Base-by-base conservation (phyloP, 2,888 invertebrate species). In the Pristionchus japonicus region DNA sequence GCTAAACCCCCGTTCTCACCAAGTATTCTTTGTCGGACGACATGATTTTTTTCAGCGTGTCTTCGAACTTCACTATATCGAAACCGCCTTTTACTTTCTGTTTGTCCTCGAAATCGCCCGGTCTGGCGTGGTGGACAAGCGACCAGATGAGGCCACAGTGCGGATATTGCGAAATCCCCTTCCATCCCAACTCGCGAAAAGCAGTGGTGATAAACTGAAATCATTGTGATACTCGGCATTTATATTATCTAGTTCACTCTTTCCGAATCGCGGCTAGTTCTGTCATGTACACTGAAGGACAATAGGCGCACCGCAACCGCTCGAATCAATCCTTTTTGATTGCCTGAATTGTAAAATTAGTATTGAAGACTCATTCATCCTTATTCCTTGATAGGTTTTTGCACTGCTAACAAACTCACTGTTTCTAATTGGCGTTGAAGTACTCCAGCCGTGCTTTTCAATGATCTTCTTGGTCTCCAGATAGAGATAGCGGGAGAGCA, bases 401-500 rank as follows among this genome's bases (percentile, higher is more conserved):
- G n/a, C n/a, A n/a, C n/a, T n/a, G n/a, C n/a, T n/a, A n/a, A n/a
- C n/a, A 17, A 52, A 13, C 13, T 57, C 52, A 57, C 52, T 57
- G 52, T 64, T 64, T 23, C 64, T 64, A 4, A 64, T 64, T 23
- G 64, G 64, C n/a, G n/a, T 64, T 2, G n/a, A 6, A 31, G 27
- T 20, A 6, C 9, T n/a, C 74, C 74, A 74, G 11, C 74, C 74
- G 74, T 74, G 74, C 43, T 37, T 74, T 23, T 74, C 37, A 2
- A 74, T 23, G 11, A 43, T 77, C 43, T 43, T 40, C 77, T 77
- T 77, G 15, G 43, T 37, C 17, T 77, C n/a, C n/a, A 77, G 43
- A 34, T 77, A 77, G 34, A 77, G 23, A 43, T 77, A 77, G 23
- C 77, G 77, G n/a, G 77, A 43, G 77, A 77, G 43, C 77, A 77